Evolutionary conservation across 1,140 invertebrate species (phyloP).

Genomic region (Ephestia elutella): DNA sequence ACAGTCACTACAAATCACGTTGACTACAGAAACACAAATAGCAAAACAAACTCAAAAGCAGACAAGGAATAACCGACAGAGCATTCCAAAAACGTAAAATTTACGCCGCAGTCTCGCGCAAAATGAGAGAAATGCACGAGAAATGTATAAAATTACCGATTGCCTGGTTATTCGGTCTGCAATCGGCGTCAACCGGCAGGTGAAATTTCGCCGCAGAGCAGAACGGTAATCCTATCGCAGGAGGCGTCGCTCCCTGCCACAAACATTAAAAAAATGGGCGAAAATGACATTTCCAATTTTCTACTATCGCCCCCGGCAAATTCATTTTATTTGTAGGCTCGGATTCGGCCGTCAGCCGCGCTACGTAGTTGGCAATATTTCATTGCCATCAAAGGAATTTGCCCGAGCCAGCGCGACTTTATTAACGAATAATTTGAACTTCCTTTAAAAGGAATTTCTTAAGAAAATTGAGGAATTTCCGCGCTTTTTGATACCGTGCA

Average conservation of each 20-base stretch:
- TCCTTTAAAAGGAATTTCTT: conserved; percentile 43
- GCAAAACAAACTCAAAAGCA: background rate
- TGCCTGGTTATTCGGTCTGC: conserved; percentile 37
- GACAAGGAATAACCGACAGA: background rate
- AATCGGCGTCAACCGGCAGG: conserved; percentile 36
- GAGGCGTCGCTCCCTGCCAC: conserved; percentile 38
- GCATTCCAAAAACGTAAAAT: background rate
- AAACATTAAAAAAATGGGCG: conserved; percentile 67
- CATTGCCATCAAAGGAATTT: conserved; percentile 55
- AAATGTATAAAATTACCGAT: conserved; percentile 45
- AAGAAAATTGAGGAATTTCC: conserved; percentile 52
- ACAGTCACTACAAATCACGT: no score
- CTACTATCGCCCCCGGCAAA: conserved; percentile 63
- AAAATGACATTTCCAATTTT: conserved; percentile 73
- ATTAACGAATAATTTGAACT: conserved; percentile 55
- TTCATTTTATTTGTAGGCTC: conserved; percentile 66
- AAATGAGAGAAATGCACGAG: conserved; percentile 16
- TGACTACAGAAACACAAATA: background rate
- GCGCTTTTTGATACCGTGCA: conserved; percentile 38
- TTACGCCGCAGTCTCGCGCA: background rate
- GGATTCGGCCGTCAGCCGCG: conserved; percentile 51
- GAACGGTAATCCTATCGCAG: conserved; percentile 51
- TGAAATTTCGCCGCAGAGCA: background rate
- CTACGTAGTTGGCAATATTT: conserved; percentile 47
- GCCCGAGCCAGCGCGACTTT: conserved; percentile 32